A percentile compares a stretch with the other conserved stretches of the same genome.
These are phyloP conservation scores for Gadopsis bispinosus DNA, from an alignment of 2,797 vertebrate genomes.

Conservation along the genomic window DNA sequence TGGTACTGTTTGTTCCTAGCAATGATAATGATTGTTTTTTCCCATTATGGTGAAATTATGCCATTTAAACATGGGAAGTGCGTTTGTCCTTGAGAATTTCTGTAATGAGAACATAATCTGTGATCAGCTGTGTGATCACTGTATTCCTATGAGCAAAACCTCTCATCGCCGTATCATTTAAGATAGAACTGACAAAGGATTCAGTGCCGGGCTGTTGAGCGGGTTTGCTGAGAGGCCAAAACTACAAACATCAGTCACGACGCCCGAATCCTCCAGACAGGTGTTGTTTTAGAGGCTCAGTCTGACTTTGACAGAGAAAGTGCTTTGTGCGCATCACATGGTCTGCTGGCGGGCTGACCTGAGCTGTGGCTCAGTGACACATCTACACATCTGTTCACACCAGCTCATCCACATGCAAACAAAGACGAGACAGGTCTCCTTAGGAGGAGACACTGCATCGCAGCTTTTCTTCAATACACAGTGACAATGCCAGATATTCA, in stretches of 20 bases:
- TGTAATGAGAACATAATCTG: neutral
- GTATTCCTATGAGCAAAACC: neutral
- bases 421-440: neutral
- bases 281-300: constrained; percentile 7
- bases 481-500: neutral
- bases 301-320: constrained; percentile 18
- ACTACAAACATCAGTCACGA: constrained; percentile 1
- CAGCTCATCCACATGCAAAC: constrained; percentile 24
- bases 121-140: neutral
- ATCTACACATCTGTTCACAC: constrained; percentile 12
- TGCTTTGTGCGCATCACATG: constrained; percentile 14
- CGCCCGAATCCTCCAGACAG: constrained; percentile 12
- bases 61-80: neutral
- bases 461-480: neutral
- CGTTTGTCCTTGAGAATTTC: neutral
- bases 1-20: neutral
- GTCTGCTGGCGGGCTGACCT: neutral
- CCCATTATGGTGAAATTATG: neutral
- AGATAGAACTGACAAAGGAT: neutral
- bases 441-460: neutral
- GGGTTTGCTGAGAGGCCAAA: neutral
- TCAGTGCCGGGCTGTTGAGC: neutral
- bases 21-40: neutral
- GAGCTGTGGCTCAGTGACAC: constrained; percentile 1
- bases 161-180: neutral